Evolutionary conservation across 1,140 invertebrate genomes (phyloP), one percentile per base, ranked within the genome.

Genomic region (Leptopilina boulardi): DNA sequence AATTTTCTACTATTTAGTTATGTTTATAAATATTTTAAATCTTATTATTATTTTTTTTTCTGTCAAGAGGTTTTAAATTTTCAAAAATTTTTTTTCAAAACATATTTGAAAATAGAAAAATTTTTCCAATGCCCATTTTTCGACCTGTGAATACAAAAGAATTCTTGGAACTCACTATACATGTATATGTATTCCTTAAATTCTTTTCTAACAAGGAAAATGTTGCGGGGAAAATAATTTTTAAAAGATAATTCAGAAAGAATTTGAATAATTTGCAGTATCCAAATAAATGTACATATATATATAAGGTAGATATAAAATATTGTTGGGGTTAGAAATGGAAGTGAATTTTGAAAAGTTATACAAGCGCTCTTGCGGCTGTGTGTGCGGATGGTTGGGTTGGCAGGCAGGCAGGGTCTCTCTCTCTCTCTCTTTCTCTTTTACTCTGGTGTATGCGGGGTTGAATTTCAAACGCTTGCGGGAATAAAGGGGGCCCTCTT

Each of bases 401-500:
- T 34, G 30, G 30, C 30, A 3, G 30, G 30, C 15, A 13, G 51
- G 75, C 51, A 13, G 26, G 23, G 56, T 59, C 56, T 66, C 8
- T 56, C 6, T 9, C 13, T 19, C 21, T 56, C 21, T 18, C 54
- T 11, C 19, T 56, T 80, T 83, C 81, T 81, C 82, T 85, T n/a
- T n/a, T n/a, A 81, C 84, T 80, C 83, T 84, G 83, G 76, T 44
- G n/a, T n/a, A n/a, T n/a, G 59, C 86, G 79, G 89, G 88, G 88
- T 89, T 90, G 88, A 88, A 90, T 89, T 89, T 89, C 88, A 89
- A 89, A 83, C 87, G 85, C 84, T 84, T 81, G 81, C 87, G 84
- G 85, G 82, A 86, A 85, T 85, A 81, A 84, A 82, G 86, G 87
- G 87, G 84, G 83, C 84, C n/a, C 88, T 85, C 86, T 89, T 87